Base-by-base conservation (phyloP, 2,888 invertebrate genomes). In the Gymnocheta viridis region DNA sequence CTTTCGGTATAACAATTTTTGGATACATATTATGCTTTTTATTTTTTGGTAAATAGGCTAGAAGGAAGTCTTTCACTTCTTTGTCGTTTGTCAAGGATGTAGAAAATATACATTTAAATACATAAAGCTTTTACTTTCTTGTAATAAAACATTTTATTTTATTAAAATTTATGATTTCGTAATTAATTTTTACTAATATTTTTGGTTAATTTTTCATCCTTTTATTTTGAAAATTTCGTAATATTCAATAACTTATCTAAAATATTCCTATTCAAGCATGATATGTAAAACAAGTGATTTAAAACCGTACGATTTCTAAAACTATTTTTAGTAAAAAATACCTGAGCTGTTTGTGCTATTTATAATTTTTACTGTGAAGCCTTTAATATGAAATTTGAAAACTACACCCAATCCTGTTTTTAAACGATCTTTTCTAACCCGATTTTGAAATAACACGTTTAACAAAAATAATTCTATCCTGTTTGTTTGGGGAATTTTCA, bases 1-100 rank as follows among this genome's bases (percentile, higher is more conserved):
- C 14, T 10, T 22, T 12, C 22, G 22, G 49, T 49, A 14, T 29
- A 32, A 10, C 24, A 38, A 4, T n/a, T 41, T n/a, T 41, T 29
- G 4, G 10, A 1, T 35, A 47, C 14, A 32, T n/a, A 27, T 35
- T 17, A 24, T 19, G 56, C 70, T 44, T 44, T 38, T 32, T 66
- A n/a, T n/a, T n/a, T n/a, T 56, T 27, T 70, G 19, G 17, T 44
- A 4, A 14, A 38, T 38, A 22, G 19, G 58, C 56, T 72, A 72
- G 29, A 44, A 58, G 41, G 14, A 7, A 44, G n/a, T n/a, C 1
- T 19, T 32, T 35, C 2, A 9, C 19, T 44, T 62, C 19, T n/a
- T 12, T 62, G 24, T 24, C 4, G 24, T 24, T 24, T 49, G 22
- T 22, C 10, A 35, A 38, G 14, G 5, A 35, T 22, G 9, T 58